phyloP scores from a whole-genome alignment of 2,113 vertebrate species.

The Periophthalmus modestus region DNA sequence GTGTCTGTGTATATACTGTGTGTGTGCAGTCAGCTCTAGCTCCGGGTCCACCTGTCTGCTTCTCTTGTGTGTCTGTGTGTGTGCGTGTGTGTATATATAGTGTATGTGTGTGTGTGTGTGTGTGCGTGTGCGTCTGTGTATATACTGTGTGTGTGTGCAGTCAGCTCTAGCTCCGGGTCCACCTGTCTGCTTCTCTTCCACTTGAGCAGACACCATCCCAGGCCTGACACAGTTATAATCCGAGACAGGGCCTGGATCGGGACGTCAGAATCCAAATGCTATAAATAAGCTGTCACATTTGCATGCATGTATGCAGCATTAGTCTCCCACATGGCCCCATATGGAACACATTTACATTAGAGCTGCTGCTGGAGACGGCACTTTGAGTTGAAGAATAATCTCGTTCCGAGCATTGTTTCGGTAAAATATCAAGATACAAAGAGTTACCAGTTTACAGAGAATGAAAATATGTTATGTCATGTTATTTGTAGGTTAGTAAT shows the following conservation, averaged over 20 bases:
- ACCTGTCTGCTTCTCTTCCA: slow-evolving; percentile 51
- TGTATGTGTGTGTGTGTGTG: slow-evolving; percentile 1
- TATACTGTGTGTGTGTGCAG: too few species aligned
- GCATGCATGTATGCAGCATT: slow-evolving; percentile 4
- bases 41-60: slow-evolving; percentile 50
- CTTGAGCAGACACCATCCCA: slow-evolving; percentile 29
- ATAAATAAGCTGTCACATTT: slow-evolving; percentile 25
- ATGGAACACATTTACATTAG: slow-evolving; percentile 34
- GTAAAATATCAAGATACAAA: too few species aligned
- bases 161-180: slow-evolving; percentile 29
- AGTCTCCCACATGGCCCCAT: slow-evolving; percentile 12
- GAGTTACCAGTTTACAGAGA: too few species aligned
- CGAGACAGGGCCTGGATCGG: slow-evolving; percentile 23
- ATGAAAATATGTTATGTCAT: too few species aligned
- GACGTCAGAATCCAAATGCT: slow-evolving; percentile 35
- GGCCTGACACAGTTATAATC: slow-evolving; percentile 41
- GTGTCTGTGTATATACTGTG: background rate
- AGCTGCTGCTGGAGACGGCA: background rate
- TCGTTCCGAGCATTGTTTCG: background rate
- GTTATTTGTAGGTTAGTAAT: too few species aligned
- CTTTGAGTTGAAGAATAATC: background rate
- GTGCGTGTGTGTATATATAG: slow-evolving; percentile 8
- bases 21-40: slow-evolving; percentile 21
- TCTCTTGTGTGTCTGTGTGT: too few species aligned
- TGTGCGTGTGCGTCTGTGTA: background rate